phyloP scores from a whole-genome alignment of 2,888 invertebrate genomes.

The Drosophila koepferae region DNA sequence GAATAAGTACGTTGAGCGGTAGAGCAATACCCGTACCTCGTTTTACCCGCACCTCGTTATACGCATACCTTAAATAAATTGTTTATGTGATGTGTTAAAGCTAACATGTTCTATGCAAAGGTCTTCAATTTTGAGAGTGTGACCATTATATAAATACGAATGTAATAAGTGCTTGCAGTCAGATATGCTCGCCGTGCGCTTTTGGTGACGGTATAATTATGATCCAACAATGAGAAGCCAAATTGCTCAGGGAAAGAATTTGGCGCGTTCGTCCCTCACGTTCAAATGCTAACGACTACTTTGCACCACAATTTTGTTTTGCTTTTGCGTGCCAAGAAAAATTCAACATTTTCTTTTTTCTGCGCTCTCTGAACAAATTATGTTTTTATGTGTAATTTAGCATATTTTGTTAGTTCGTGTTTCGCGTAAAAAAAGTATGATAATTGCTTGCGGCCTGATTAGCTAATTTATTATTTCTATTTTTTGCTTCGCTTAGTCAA shows the following conservation, averaged over 20 bases:
- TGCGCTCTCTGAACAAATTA: conserved; percentile 41
- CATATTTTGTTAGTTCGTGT: conserved; percentile 43
- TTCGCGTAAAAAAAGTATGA: conserved; percentile 49
- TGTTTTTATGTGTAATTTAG: conserved; percentile 65
- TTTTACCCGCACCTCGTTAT: background rate
- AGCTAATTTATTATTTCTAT: conserved; percentile 9
- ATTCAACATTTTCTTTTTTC: conserved; percentile 24
- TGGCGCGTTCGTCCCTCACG: conserved; percentile 9
- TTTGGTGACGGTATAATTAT: conserved; percentile 33
- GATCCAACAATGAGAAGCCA: conserved; percentile 60
- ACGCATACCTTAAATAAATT: background rate
- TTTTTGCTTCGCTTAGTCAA: background rate
- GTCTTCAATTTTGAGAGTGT: too few relatives aligned
- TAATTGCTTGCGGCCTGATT: conserved; percentile 50
- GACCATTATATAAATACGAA: accelerated
- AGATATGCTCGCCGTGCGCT: background rate
- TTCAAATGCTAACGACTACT: conserved; percentile 6
- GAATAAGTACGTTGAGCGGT: conserved; percentile 1
- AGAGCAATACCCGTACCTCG: background rate
- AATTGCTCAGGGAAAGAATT: conserved; percentile 34
- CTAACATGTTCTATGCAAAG: background rate
- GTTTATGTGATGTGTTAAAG: background rate
- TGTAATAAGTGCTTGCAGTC: background rate
- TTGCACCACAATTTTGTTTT: conserved; percentile 21
- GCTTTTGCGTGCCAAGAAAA: conserved; percentile 63